These are phyloP conservation scores for Cyrtonyx montezumae DNA, from an alignment of 2,113 vertebrate species.

Conservation along the genomic window DNA sequence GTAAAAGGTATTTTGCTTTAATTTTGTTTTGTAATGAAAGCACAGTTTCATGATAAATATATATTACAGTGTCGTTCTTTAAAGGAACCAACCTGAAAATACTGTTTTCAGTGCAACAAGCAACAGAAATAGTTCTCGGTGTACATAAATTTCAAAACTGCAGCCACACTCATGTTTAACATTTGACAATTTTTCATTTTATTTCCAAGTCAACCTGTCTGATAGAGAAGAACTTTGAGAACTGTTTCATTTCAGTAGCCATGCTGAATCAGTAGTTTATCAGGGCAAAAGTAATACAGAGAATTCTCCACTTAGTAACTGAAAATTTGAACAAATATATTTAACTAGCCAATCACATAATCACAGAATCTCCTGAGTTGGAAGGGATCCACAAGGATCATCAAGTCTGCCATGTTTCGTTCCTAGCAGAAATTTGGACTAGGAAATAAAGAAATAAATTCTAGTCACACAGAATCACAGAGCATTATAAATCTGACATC, in stretches of 20 bases:
- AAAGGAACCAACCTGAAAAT: neutral
- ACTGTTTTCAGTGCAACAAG: neutral
- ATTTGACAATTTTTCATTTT: neutral
- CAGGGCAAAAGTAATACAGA: neutral
- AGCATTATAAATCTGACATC: neutral
- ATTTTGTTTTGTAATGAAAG: constrained; percentile 40
- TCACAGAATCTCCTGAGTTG: neutral
- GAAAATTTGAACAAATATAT: neutral
- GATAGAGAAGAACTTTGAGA: neutral
- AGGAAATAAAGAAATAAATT: neutral
- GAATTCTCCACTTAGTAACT: neutral
- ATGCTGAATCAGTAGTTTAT: neutral
- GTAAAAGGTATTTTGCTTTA: constrained; percentile 35
- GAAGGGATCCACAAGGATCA: neutral
- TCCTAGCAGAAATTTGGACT: neutral
- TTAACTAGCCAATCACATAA: neutral
- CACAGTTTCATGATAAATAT: neutral
- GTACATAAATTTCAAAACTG: neutral
- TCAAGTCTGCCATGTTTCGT: neutral
- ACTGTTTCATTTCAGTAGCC: neutral
- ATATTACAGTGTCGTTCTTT: neutral
- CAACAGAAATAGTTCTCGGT: neutral
- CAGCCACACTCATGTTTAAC: neutral
- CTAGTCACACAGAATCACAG: neutral
- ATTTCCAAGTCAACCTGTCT: neutral